Percentiles rank a stretch among this genome's conserved stretches.
phyloP scores from a whole-genome alignment of 2,797 vertebrate species.

The Cuculus canorus region DNA sequence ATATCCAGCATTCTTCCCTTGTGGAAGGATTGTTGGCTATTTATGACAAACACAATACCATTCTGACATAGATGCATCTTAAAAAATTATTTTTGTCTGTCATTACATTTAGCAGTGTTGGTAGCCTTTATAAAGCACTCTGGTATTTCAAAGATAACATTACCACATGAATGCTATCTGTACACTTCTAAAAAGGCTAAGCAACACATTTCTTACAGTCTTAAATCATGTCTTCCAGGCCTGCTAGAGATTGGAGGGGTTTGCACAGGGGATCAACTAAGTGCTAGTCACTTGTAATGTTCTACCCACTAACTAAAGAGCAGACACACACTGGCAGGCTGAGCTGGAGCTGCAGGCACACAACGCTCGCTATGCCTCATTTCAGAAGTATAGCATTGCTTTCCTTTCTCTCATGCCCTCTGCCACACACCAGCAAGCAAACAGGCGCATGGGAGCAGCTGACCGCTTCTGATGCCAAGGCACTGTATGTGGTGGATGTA shows the following conservation, averaged over 20 bases:
- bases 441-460: conserved; percentile 22
- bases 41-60: not conserved
- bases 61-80: not conserved
- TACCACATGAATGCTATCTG: not conserved
- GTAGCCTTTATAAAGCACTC: not conserved
- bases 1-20: not conserved
- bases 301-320: conserved; percentile 23
- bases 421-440: not conserved
- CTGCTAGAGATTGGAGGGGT: not conserved
- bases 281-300: not conserved
- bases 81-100: not conserved
- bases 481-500: not conserved
- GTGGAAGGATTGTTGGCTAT: not conserved
- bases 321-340: conserved; percentile 7
- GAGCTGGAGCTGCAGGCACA: not conserved
- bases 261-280: not conserved
- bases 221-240: not conserved
- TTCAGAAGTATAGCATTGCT: not conserved
- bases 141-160: not conserved
- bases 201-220: not conserved
- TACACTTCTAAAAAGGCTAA: not conserved
- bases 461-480: conserved; percentile 10
- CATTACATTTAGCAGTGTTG: not conserved
- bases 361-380: not conserved
- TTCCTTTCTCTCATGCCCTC: not conserved